Conservation (phyloP, 2,797 vertebrate genomes). For the Chromis chromis region DNA sequence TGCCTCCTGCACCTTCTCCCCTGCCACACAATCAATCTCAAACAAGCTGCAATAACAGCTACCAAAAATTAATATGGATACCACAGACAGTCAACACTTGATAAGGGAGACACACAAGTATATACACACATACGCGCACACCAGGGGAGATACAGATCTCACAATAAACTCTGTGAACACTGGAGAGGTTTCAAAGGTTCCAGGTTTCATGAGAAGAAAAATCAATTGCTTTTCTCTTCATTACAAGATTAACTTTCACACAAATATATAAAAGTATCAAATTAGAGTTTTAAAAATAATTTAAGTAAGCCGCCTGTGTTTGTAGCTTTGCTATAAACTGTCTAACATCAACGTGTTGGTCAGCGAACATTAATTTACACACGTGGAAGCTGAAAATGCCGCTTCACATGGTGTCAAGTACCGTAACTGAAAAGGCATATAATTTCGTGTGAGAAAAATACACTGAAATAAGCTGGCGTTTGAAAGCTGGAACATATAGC, state of each 20-base stretch:
- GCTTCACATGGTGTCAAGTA: slow-evolving; percentile 19
- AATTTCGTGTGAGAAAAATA: slow-evolving; percentile 49
- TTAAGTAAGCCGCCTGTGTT: background rate
- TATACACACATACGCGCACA: background rate
- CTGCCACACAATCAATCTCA: slow-evolving; percentile 54
- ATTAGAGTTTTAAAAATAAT: slow-evolving; percentile 40
- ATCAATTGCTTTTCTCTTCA: slow-evolving; percentile 49
- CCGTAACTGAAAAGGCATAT: slow-evolving; percentile 22
- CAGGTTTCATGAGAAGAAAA: slow-evolving; percentile 36
- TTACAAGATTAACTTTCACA: slow-evolving; percentile 44
- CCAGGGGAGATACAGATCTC: slow-evolving; percentile 63
- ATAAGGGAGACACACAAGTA: slow-evolving; percentile 60
- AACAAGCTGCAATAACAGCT: slow-evolving; percentile 71
- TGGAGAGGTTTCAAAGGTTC: slow-evolving; percentile 46
- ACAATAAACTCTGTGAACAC: slow-evolving; percentile 52
- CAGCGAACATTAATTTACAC: slow-evolving; percentile 21
- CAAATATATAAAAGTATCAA: slow-evolving; percentile 34
- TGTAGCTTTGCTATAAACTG: slow-evolving; percentile 22
- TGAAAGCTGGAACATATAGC: slow-evolving; percentile 43
- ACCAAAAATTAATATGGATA: slow-evolving; percentile 72
- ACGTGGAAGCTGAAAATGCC: slow-evolving; percentile 38
- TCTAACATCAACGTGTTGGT: slow-evolving; percentile 18
- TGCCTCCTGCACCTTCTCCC: slow-evolving; percentile 23
- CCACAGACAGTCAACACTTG: slow-evolving; percentile 68
- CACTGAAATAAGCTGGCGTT: slow-evolving; percentile 37